phyloP scores from a whole-genome alignment of 2,113 vertebrate genomes.

The Antechinus flavipes region DNA sequence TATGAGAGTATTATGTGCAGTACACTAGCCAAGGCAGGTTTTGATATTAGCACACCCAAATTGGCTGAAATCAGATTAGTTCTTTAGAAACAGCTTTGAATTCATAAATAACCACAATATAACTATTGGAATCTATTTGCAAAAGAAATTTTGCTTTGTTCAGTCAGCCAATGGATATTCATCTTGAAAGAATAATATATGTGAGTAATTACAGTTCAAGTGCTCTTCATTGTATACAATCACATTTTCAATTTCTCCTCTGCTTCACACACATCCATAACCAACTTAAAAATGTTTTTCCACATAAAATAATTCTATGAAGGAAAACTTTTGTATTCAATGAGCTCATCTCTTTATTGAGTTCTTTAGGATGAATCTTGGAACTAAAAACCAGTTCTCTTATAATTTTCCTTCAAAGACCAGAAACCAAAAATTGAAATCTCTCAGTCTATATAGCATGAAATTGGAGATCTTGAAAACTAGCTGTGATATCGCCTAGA shows the following conservation, averaged over 20 bases:
- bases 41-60: neutral
- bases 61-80: neutral
- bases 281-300: neutral
- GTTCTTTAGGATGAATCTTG: neutral
- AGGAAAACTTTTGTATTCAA: neutral
- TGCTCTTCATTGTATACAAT: neutral
- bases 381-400: neutral
- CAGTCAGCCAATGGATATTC: neutral
- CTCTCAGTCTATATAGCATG: neutral
- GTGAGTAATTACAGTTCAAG: neutral
- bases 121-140: neutral
- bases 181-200: neutral
- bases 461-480: neutral
- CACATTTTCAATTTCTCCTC: neutral
- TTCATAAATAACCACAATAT: neutral
- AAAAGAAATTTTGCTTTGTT: neutral
- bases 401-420: neutral
- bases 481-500: neutral
- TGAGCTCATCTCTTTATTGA: neutral
- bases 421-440: neutral
- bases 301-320: neutral
- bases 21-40: neutral
- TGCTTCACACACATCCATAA: neutral
- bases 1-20: neutral
- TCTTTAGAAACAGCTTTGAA: neutral